Evolutionary conservation across 2,797 vertebrate genomes (phyloP).

Genomic region (Aquila chrysaetos): DNA sequence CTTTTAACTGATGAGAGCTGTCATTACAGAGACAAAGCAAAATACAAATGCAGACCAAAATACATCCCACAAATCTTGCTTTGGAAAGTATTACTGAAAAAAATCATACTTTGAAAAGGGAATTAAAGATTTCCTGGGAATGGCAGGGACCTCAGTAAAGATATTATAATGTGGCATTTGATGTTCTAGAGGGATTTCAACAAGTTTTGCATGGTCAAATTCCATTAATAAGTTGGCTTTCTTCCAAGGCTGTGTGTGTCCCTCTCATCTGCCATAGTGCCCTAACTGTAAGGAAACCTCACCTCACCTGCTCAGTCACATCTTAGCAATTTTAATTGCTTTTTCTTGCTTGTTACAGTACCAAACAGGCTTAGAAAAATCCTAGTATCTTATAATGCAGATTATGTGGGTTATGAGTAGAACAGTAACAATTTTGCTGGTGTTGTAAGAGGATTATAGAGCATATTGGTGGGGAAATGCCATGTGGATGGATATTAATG

Average conservation of each 20-base stretch:
- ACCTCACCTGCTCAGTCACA: constrained; percentile 59
- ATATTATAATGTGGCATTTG: constrained; percentile 64
- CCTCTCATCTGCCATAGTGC: constrained; percentile 55
- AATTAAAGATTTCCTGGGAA: constrained; percentile 33
- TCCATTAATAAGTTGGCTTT: constrained; percentile 70
- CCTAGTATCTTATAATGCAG: neutral
- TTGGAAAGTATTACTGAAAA: neutral
- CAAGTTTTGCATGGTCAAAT: constrained; percentile 74
- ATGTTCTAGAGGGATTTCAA: constrained; percentile 66
- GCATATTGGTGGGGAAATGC: neutral
- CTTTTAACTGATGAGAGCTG: neutral
- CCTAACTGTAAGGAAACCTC: constrained; percentile 58
- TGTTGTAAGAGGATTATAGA: neutral
- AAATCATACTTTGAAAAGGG: neutral
- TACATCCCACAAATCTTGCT: neutral
- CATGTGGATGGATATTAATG: neutral
- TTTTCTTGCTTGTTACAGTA: constrained; percentile 20
- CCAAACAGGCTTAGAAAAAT: constrained; percentile 38
- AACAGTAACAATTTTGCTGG: neutral
- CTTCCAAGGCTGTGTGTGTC: constrained; percentile 57
- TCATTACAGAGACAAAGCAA: neutral
- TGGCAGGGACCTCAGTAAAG: constrained; percentile 42
- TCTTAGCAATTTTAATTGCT: constrained; percentile 64
- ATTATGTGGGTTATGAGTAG: neutral
- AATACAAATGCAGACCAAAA: neutral